Base-by-base conservation (phyloP, 2,888 invertebrate genomes). In the Phortica okadai region DNA sequence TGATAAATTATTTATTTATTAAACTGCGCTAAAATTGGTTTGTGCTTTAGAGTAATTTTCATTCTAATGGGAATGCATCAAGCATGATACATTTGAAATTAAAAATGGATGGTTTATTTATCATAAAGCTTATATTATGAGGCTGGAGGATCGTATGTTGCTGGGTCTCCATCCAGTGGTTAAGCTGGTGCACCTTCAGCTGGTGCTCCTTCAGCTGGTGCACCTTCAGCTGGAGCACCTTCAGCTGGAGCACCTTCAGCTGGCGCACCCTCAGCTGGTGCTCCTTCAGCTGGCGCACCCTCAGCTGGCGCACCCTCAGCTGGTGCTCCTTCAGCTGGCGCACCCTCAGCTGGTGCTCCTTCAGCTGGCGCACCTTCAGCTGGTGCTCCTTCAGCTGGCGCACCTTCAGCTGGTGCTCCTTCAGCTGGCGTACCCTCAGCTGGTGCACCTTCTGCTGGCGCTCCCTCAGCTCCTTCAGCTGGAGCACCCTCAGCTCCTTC, bases 121-220 rank as follows among this genome's bases (percentile, higher is more conserved):
- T 33, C 33, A 33, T 33, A 33, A 33, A 33, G 33, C 33, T 33
- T 33, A 33, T 33, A 33, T 33, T 33, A 33, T 5, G 33, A 33
- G 33, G 21, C 16, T 41, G 7, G 6, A n/a, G n/a, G 42, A 6
- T 41, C 16, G 6, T 1, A 16, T 67, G 42, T 14, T 16, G 8
- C 44, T 7, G 67, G 11, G 25, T 25, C 42, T 6, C 66, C 33
- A n/a, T 41, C 67, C 33, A 33, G 7, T 54, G 54, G 54, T 54
- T 54, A 10, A 54, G 54, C 54, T 54, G 54, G 5, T 6, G 56
- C 6, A 16, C 11, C 56, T 69, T 44, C 45, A 16, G 25, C 73
- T 41, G 73, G 70, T 45, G 54, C n/a, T 14, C 25, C 72, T 1
- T 42, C 16, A 6, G n/a, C 16, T n/a, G 70, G n/a, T 70, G 70